Conservation (phyloP, 1,140 invertebrate species). For the Sycobia sp. region DNA sequence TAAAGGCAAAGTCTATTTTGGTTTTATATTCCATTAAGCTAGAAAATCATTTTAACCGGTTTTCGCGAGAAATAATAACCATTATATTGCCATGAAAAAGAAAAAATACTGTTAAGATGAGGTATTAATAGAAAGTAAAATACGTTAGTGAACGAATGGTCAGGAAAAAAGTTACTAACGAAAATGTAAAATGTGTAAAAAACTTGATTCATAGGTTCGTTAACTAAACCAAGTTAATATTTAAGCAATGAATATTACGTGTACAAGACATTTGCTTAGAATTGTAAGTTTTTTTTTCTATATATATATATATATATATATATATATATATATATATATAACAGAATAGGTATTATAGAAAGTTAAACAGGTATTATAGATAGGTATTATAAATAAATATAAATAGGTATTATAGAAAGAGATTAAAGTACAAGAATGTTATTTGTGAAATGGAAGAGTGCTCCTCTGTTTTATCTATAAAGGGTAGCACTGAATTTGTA, state of each 20-base stretch:
- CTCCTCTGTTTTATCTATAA: background rate
- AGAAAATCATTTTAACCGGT: constrained; percentile 5
- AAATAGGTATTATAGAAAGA: too few relatives aligned
- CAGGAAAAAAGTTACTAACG: constrained; percentile 11
- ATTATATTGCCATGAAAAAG: constrained; percentile 18
- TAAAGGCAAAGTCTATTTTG: background rate
- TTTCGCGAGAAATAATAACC: background rate
- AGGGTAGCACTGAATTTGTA: background rate
- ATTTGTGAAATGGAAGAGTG: background rate
- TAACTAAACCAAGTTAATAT: constrained; percentile 38
- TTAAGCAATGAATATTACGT: constrained; percentile 58
- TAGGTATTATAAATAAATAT: too few relatives aligned
- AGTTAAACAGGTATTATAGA: too few relatives aligned
- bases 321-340: too few relatives aligned
- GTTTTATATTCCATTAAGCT: background rate
- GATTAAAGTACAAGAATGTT: background rate
- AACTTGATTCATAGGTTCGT: background rate
- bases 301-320: too few relatives aligned
- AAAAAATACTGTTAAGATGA: constrained; percentile 2
- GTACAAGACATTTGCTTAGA: constrained; percentile 51
- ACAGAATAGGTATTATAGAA: constrained; percentile 39
- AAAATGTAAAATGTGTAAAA: background rate
- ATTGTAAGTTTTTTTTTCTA: constrained; percentile 54
- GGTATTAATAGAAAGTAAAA: constrained; percentile 3
- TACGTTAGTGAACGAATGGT: background rate